These are phyloP conservation scores for Wiebesia pumilae DNA, from an alignment of 1,140 invertebrate species.

Conservation along the genomic window DNA sequence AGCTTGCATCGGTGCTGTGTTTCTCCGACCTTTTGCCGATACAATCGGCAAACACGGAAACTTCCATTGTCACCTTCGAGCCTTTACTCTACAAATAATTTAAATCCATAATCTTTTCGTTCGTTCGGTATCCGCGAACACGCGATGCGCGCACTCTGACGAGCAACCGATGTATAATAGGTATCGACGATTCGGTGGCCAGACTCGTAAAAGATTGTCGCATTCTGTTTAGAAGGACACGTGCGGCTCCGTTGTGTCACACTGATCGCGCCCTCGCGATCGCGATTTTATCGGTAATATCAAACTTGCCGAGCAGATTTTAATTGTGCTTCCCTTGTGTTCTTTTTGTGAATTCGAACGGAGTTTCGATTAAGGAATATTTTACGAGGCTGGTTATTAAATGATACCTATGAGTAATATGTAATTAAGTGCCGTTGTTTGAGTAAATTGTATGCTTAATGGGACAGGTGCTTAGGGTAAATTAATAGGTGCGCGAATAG, in stretches of 20 bases:
- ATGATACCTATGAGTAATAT: neutral
- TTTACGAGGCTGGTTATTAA: slow-evolving; percentile 32
- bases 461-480: slow-evolving; percentile 22
- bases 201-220: slow-evolving; percentile 20
- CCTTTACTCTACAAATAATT: too few relatives aligned
- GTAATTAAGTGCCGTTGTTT: slow-evolving; percentile 9
- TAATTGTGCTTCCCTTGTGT: slow-evolving; percentile 9
- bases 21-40: neutral
- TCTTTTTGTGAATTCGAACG: slow-evolving; percentile 8
- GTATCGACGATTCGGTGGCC: slow-evolving; percentile 18
- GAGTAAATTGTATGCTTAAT: slow-evolving; percentile 11
- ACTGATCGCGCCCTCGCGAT: slow-evolving; percentile 6
- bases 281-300: slow-evolving; percentile 29
- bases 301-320: slow-evolving; percentile 10
- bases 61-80: neutral
- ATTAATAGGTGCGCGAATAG: slow-evolving; percentile 7
- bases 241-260: neutral
- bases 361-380: slow-evolving; percentile 31
- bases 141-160: neutral
- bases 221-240: neutral
- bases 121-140: neutral
- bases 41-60: slow-evolving; percentile 19
- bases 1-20: too few relatives aligned
- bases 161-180: neutral
- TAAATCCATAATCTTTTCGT: neutral